A percentile compares a stretch with the other conserved stretches of the same genome.
These are phyloP conservation scores for Trinorchestia longiramus DNA, from an alignment of 1,140 invertebrate genomes.

Conservation along the genomic window DNA sequence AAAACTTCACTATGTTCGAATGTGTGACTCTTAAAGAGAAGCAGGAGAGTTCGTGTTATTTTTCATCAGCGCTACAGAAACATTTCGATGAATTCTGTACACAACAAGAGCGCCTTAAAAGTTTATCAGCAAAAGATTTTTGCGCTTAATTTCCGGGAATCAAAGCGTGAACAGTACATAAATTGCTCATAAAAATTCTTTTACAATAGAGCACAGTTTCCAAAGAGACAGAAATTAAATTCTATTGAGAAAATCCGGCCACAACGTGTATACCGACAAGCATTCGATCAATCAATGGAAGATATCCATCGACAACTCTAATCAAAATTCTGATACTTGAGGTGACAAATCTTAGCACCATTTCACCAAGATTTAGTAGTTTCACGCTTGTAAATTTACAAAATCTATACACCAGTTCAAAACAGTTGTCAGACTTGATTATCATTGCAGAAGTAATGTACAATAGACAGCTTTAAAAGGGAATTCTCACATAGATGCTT, in stretches of 20 bases:
- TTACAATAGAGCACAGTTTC: slow-evolving; percentile 24
- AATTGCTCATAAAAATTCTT: slow-evolving; percentile 9
- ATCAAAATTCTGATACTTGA: background rate
- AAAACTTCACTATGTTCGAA: background rate
- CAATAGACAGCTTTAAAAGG: background rate
- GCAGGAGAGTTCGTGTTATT: background rate
- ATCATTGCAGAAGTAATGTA: slow-evolving; percentile 37
- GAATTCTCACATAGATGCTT: background rate
- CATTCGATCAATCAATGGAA: background rate
- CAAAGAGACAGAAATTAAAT: background rate
- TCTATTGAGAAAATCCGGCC: background rate
- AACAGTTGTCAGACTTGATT: background rate
- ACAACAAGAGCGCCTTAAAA: background rate
- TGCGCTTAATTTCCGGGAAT: background rate
- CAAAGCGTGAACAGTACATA: slow-evolving; percentile 14
- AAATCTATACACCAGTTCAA: slow-evolving; percentile 47
- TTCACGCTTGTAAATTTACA: slow-evolving; percentile 34
- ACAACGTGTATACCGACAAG: background rate
- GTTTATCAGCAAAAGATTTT: background rate
- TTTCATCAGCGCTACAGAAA: background rate
- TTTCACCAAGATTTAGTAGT: background rate
- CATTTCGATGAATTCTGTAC: slow-evolving; percentile 14
- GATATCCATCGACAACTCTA: background rate
- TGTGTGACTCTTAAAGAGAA: background rate
- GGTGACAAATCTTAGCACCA: background rate